Evolutionary conservation across 2,113 vertebrate species (phyloP), one percentile per base, ranked within the genome.

Genomic region (Tylochromis polylepis): DNA sequence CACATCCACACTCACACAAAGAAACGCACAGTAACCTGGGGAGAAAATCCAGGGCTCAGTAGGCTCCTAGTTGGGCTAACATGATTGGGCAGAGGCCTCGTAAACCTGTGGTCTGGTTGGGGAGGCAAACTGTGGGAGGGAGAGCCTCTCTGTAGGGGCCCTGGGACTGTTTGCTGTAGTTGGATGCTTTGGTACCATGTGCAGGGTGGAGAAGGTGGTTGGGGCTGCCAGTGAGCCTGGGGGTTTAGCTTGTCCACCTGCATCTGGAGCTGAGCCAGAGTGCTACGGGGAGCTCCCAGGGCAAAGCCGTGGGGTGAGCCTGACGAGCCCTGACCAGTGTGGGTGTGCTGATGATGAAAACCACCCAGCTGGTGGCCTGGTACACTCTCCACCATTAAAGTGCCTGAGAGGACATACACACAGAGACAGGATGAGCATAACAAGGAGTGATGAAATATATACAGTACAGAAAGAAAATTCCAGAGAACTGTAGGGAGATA

Each of bases 201-300:
- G 94, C 95, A 95, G 22, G 93, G 91, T 34, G 90, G 91, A 57
- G 95, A 93, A 51, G 90, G 88, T 0, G 91, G 90, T 24, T 94
- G 95, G 3, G 89, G 80, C 58, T 91, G 91, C 90, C 94, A 94
- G 82, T 58, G 89, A 51, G 92, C 85, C 31, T 93, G 93, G 3
- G 94, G 94, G 78, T 90, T 92, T 1, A 96, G 94, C 88, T 95
- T 96, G 81, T 96, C 95, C 82, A 96, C 96, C 91, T 96, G 95
- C 95, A 95, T 94, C 92, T 96, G 96, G 29, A 96, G 95, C 91
- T 95, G 96, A 56, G 95, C 95, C 87, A 96, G 88, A 16, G 95
- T 96, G 82, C 91, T 95, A 41, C 91, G 93, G 53, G 93, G 65
- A 27, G 78, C 82, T 14, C 90, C 87, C 5, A 75, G 34, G 55